These are phyloP conservation scores for Lucilia cuprina DNA, from an alignment of 1,140 invertebrate species.

Conservation along the genomic window DNA sequence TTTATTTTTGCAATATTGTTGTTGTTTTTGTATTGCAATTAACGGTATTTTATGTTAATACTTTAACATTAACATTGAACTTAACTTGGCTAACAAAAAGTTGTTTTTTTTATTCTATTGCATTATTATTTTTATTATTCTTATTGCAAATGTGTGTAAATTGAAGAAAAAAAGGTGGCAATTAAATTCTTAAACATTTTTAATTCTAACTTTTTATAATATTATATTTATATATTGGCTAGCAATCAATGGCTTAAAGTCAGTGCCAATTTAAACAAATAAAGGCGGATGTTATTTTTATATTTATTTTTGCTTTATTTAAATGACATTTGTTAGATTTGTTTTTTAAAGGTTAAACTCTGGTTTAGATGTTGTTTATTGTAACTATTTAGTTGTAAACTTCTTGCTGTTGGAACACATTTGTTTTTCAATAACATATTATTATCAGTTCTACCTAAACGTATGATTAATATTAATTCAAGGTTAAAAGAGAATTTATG, in stretches of 20 bases:
- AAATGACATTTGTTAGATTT: constrained; percentile 17
- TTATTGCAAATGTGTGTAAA: not conserved
- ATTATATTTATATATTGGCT: not conserved
- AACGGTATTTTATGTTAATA: constrained; percentile 35
- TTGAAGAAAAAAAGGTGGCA: not conserved
- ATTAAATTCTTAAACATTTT: constrained; percentile 8
- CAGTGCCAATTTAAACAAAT: not conserved
- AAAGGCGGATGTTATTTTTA: constrained; percentile 24
- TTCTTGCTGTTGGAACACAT: no score
- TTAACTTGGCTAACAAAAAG: not conserved
- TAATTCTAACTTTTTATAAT: not conserved
- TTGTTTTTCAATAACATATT: no score
- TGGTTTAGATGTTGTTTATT: not conserved
- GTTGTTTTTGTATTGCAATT: constrained; percentile 8
- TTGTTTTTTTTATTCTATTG: not conserved
- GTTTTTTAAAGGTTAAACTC: constrained; percentile 18
- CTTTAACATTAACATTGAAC: constrained; percentile 34
- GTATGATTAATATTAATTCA: constrained; percentile 30
- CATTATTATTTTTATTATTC: no score
- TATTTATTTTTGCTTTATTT: not conserved
- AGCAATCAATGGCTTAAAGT: not conserved
- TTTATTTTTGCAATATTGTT: not conserved
- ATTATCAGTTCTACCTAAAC: not conserved
- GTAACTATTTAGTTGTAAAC: no score
- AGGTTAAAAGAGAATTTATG: constrained; percentile 21